phyloP scores from a whole-genome alignment of 2,888 invertebrate genomes.

The Pachymerium ferrugineum region DNA sequence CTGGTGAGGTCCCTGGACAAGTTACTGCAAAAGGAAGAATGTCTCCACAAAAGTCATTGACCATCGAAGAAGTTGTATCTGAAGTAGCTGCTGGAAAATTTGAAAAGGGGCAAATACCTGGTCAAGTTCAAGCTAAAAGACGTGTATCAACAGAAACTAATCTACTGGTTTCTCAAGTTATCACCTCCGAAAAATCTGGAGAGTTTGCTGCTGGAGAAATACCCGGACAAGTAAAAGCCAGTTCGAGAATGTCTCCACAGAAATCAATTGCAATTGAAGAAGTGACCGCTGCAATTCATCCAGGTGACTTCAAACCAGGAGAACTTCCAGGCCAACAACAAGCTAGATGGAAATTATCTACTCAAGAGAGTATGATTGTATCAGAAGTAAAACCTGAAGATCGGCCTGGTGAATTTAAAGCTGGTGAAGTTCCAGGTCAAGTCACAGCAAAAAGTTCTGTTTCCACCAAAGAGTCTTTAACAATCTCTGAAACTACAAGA shows the following conservation, averaged over 20 bases:
- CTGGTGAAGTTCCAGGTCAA: constrained; percentile 36
- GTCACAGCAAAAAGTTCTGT: constrained; percentile 35
- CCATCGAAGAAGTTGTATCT: constrained; percentile 35
- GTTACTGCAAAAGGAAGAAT: constrained; percentile 30
- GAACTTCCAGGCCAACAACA: constrained; percentile 28
- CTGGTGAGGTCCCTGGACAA: constrained; percentile 30
- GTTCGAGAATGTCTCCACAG: constrained; percentile 37
- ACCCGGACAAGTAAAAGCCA: constrained; percentile 33
- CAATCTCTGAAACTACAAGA: constrained; percentile 35
- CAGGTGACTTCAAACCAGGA: constrained; percentile 47
- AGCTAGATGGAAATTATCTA: constrained; percentile 19
- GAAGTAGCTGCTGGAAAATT: constrained; percentile 31
- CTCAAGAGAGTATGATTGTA: constrained; percentile 30
- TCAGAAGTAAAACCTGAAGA: constrained; percentile 12
- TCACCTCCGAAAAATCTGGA: constrained; percentile 25
- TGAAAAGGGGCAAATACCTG: constrained; percentile 31
- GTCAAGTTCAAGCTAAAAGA: constrained; percentile 32
- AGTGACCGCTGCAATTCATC: constrained; percentile 33
- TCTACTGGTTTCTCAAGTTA: constrained; percentile 28
- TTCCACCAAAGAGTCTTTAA: constrained; percentile 34
- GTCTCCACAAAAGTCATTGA: constrained; percentile 36
- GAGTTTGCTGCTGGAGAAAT: constrained; percentile 28
- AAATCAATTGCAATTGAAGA: constrained; percentile 39
- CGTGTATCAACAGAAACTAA: constrained; percentile 31
- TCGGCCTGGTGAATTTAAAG: constrained; percentile 28